Percentiles rank a stretch among this genome's conserved stretches.
phyloP scores from a whole-genome alignment of 2,113 vertebrate genomes.

The Fregata magnificens region DNA sequence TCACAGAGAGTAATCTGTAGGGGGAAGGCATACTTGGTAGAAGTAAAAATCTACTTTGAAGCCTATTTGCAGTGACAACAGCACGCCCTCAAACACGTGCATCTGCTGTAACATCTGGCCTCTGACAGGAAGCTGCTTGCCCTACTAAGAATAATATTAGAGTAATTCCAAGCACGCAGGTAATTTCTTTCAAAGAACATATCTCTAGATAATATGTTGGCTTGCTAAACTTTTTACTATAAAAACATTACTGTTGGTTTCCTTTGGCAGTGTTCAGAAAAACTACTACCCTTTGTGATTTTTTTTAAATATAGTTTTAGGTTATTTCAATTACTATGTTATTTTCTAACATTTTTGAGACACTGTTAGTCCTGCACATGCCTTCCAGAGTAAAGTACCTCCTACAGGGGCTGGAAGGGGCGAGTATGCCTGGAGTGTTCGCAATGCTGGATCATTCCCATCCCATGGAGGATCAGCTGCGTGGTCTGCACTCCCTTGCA shows the following conservation, averaged over 20 bases:
- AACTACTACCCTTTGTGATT: background rate
- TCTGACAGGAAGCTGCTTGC: background rate
- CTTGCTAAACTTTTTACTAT: background rate
- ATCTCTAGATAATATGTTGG: background rate
- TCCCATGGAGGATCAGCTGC: background rate
- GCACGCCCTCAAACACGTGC: background rate
- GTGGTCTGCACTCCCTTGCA: background rate
- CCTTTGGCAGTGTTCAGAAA: background rate
- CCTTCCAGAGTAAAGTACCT: background rate
- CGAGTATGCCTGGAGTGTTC: background rate
- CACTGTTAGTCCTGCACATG: background rate
- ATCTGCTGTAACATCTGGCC: constrained; percentile 21
- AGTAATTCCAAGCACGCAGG: background rate
- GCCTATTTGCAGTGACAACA: background rate
- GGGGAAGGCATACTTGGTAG: background rate
- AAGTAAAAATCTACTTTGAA: background rate
- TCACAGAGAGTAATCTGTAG: background rate
- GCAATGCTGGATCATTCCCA: background rate
- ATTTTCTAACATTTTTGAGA: background rate
- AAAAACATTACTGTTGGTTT: background rate
- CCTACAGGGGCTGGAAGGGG: background rate
- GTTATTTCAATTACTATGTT: background rate
- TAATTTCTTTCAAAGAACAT: background rate
- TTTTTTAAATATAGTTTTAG: background rate
- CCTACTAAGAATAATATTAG: background rate